phyloP scores from a whole-genome alignment of 2,113 vertebrate species.

The Xerus inauris region DNA sequence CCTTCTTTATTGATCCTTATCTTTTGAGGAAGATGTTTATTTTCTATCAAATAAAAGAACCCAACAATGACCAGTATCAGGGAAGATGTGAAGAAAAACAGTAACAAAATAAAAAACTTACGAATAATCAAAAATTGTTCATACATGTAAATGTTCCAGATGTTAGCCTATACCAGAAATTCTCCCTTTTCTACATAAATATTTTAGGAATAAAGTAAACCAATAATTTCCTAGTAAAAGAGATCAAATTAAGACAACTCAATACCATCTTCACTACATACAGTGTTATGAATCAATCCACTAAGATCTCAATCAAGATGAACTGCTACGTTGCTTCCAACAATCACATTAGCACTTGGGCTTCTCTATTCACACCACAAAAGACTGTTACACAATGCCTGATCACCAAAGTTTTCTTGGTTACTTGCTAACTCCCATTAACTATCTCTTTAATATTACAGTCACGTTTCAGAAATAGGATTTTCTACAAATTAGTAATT shows the following conservation, averaged over 20 bases:
- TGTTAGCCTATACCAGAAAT: not conserved
- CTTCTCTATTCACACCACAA: not conserved
- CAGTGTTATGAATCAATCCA: not conserved
- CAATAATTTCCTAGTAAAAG: slow-evolving; percentile 46
- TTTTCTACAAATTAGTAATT: slow-evolving; percentile 19
- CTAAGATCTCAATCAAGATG: not conserved
- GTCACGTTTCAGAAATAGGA: slow-evolving; percentile 14
- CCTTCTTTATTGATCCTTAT: not conserved
- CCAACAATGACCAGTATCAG: not conserved
- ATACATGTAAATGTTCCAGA: not conserved
- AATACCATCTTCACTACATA: not conserved
- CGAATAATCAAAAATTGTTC: not conserved
- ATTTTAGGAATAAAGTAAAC: slow-evolving; percentile 38
- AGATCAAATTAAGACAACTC: not conserved
- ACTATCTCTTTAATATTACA: not conserved
- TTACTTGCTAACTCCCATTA: not conserved
- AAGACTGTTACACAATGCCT: not conserved
- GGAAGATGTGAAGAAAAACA: not conserved
- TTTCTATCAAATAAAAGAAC: not conserved
- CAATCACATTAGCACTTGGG: not conserved
- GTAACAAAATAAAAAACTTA: not conserved
- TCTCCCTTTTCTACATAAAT: not conserved
- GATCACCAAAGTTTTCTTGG: not conserved
- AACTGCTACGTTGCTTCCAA: not conserved
- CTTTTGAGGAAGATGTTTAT: not conserved